Base-by-base conservation (phyloP, 2,113 vertebrate species). In the Ahaetulla prasina region DNA sequence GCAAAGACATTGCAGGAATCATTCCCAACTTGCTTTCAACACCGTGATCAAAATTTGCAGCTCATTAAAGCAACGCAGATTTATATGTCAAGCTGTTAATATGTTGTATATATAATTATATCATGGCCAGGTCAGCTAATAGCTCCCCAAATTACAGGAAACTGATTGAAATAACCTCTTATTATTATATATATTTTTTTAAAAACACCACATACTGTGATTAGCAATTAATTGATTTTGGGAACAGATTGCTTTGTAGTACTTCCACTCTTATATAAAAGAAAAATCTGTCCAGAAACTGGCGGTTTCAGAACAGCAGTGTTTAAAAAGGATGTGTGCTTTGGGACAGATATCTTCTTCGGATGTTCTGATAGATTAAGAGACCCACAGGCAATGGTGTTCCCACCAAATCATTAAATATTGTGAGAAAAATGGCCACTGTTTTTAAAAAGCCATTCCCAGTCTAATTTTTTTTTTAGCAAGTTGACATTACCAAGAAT, bases 31-130 rank as follows among this genome's bases (percentile, higher is more conserved):
- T 86, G 27, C 80, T 92, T 86, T 53, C 91, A 18, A 87, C 85
- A 88, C 22, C 52, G 49, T 27, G 91, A 47, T 43, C n/a, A 8
- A 8, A 85, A 84, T 94, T 92, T 0, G 0, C 68, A 0, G 0
- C 16, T 92, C 92, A 88, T 93, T 93, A 95, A 43, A n/a, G 74
- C 85, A 90, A 89, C 20, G 22, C 60, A 88, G 57, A 93, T 25
- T 63, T 92, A 50, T 14, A 25, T 0, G 57, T 43, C 50, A 52
- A n/a, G 50, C 49, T 68, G 12, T 95, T 96, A 95, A 89, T 54
- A 85, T 0, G 54, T 12, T 93, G 90, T 22, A 50, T 90, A 27
- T 91, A 94, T 95, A 93, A 95, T 95, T 94, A 93, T 90, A 94
- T 92, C 52, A 30, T 50, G 90, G 89, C 80, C 92, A 27, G 60